These are phyloP conservation scores for Enhydra lutris DNA, from an alignment of 2,113 vertebrate species.

Conservation along the genomic window DNA sequence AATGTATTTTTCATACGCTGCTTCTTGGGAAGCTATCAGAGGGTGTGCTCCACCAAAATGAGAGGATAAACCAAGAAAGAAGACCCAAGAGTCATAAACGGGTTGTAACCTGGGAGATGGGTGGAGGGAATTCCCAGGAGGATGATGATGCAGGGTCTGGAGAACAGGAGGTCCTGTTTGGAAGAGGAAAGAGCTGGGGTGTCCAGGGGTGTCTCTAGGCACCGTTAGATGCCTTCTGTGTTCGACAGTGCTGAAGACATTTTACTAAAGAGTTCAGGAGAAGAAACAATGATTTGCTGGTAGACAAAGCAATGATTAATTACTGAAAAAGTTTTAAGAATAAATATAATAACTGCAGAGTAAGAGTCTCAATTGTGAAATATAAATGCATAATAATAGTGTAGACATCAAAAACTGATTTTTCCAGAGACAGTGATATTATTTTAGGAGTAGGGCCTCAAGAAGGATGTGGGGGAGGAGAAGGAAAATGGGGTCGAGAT, in stretches of 20 bases:
- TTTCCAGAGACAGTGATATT: neutral
- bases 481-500: neutral
- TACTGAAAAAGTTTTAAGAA: neutral
- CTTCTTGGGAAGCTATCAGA: neutral
- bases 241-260: neutral
- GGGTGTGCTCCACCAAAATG: neutral
- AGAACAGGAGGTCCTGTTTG: neutral
- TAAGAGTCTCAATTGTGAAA: neutral
- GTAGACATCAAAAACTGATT: neutral
- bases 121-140: neutral
- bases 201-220: accelerated
- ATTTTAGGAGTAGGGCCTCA: neutral
- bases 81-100: neutral
- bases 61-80: neutral
- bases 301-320: neutral
- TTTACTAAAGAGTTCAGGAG: neutral
- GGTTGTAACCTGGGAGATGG: neutral
- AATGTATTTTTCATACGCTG: neutral
- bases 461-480: neutral
- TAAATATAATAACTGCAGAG: neutral
- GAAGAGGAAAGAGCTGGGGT: neutral
- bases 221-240: neutral
- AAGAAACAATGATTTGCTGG: neutral
- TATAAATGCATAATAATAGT: neutral
- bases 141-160: neutral